A percentile compares a stretch with the other conserved stretches of the same genome.
These are phyloP conservation scores for Crepidodera aurea DNA, from an alignment of 2,888 invertebrate genomes.

Conservation along the genomic window DNA sequence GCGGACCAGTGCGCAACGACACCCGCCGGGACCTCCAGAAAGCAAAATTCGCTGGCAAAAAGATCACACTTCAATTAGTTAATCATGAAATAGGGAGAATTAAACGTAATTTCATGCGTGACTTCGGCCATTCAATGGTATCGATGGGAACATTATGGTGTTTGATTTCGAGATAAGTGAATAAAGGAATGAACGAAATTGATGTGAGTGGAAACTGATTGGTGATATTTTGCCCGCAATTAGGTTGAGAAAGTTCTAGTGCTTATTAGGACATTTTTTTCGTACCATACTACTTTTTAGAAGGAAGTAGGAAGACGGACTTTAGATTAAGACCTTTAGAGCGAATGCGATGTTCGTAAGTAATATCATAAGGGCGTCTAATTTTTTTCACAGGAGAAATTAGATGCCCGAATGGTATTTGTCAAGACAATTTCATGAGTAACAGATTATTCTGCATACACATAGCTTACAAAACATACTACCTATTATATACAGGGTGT, in stretches of 20 bases:
- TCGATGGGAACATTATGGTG: constrained; percentile 36
- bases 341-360: no score
- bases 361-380: no score
- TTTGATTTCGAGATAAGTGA: constrained; percentile 16
- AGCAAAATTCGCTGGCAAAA: constrained; percentile 52
- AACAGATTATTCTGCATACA: no score
- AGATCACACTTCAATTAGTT: constrained; percentile 56
- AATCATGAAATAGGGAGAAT: constrained; percentile 45
- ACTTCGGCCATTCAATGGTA: constrained; percentile 34
- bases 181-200: not conserved
- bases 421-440: no score
- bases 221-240: not conserved
- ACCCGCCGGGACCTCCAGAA: constrained; percentile 55
- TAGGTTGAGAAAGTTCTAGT: not conserved
- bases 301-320: no score
- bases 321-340: no score
- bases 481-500: no score
- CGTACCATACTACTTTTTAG: no score
- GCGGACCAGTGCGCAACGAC: constrained; percentile 57
- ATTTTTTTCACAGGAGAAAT: no score
- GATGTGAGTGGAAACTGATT: not conserved
- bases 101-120: constrained; percentile 43
- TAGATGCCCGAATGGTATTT: no score
- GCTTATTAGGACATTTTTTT: no score
- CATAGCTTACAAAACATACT: no score